phyloP scores from a whole-genome alignment of 2,888 invertebrate species.

The Nasonovia ribisnigri region DNA sequence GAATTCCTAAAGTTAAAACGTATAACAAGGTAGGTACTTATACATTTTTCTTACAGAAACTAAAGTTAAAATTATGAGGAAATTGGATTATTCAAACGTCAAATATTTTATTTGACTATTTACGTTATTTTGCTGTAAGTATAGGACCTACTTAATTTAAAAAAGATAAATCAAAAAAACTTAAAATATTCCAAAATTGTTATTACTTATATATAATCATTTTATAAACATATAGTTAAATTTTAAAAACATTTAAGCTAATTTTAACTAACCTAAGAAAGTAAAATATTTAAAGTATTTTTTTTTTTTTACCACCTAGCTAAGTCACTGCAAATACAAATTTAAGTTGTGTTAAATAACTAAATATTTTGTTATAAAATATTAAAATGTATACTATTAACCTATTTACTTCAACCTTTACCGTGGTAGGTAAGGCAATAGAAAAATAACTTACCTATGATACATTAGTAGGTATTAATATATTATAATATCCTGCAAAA shows the following conservation, averaged over 20 bases:
- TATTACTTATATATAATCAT: background rate
- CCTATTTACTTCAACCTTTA: background rate
- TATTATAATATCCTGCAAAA: background rate
- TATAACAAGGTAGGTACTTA: background rate
- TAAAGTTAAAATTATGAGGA: background rate
- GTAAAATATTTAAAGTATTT: too few relatives aligned
- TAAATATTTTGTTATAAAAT: background rate
- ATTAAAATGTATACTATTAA: background rate
- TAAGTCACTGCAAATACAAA: background rate
- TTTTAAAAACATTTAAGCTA: background rate
- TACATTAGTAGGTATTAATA: background rate
- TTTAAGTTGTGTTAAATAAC: background rate
- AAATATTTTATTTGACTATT: background rate
- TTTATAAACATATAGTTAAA: background rate
- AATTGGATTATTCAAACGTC: background rate
- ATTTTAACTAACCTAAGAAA: background rate
- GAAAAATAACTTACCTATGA: background rate
- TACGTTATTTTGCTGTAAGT: background rate
- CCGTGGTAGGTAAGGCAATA: background rate
- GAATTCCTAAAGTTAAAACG: background rate
- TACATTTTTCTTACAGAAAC: background rate
- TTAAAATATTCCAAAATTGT: background rate
- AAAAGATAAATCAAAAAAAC: background rate
- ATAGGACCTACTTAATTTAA: background rate
- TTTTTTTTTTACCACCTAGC: too few relatives aligned